A percentile compares a stretch with the other conserved stretches of the same genome.
These are phyloP conservation scores for Caenorhabditis macrosperma DNA, from an alignment of 2,888 invertebrate genomes.

Conservation along the genomic window DNA sequence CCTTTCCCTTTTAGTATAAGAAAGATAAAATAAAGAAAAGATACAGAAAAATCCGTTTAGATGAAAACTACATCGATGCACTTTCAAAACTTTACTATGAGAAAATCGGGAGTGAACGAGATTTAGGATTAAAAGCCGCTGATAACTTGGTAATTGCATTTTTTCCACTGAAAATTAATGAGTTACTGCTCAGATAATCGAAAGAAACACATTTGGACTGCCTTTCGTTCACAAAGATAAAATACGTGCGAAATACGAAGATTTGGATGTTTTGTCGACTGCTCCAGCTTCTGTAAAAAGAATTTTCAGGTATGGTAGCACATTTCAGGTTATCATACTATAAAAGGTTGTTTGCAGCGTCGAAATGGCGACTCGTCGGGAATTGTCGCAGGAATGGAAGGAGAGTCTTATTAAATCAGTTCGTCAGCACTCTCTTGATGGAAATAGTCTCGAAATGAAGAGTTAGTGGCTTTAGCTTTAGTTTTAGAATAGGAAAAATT, in stretches of 20 bases:
- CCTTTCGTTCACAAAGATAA: constrained; percentile 71
- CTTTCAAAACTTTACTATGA: constrained; percentile 75
- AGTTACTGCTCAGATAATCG: constrained; percentile 59
- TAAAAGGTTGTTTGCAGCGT: too few species aligned
- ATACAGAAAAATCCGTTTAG: constrained; percentile 53
- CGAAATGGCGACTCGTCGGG: constrained; percentile 74
- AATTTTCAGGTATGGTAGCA: constrained; percentile 68
- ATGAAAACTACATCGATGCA: constrained; percentile 77
- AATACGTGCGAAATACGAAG: constrained; percentile 71
- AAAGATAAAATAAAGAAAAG: background rate
- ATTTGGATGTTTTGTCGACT: constrained; percentile 70
- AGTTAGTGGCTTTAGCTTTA: too few species aligned
- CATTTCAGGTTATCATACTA: too few species aligned
- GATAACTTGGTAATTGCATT: constrained; percentile 67
- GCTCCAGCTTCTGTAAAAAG: constrained; percentile 77
- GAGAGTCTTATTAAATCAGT: constrained; percentile 70
- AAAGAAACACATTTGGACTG: constrained; percentile 72
- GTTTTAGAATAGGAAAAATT: too few species aligned
- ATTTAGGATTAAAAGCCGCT: constrained; percentile 75
- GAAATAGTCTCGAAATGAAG: constrained; percentile 72
- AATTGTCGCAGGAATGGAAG: constrained; percentile 77
- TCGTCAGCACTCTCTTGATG: constrained; percentile 72
- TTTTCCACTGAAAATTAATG: background rate
- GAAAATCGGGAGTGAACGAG: constrained; percentile 77
- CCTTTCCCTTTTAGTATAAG: background rate